Percentiles rank a stretch among this genome's conserved stretches.
Evolutionary conservation across 2,888 invertebrate genomes (phyloP).

Genomic region (Alcis repandata): DNA sequence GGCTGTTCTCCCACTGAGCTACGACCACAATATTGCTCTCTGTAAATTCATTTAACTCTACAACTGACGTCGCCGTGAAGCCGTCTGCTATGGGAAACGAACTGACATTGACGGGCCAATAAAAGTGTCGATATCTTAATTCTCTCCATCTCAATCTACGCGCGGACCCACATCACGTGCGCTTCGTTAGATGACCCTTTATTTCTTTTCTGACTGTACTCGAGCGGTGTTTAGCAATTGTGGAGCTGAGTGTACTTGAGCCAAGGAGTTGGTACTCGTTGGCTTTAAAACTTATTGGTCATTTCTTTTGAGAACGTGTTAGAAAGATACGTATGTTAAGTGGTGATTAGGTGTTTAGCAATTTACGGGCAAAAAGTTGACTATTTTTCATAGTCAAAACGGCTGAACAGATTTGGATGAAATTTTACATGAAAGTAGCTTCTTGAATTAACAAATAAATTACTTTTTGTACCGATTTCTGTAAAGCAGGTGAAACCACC

Average conservation of each 20-base stretch:
- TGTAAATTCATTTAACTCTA: too few species aligned
- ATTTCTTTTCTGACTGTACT: conserved; percentile 15
- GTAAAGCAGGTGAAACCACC: too few species aligned
- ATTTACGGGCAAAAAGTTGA: too few species aligned
- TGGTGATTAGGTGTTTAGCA: too few species aligned
- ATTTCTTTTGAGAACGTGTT: neutral
- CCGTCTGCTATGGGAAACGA: neutral
- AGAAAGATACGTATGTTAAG: neutral
- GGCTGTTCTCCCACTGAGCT: too few species aligned
- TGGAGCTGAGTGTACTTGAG: neutral
- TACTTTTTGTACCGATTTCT: too few species aligned
- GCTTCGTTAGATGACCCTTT: conserved; percentile 17
- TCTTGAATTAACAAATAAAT: too few species aligned
- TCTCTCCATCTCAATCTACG: conserved; percentile 10
- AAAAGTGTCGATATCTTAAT: conserved; percentile 25
- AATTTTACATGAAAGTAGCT: too few species aligned
- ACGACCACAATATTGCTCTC: too few species aligned
- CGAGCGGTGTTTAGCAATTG: neutral
- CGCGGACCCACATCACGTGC: conserved; percentile 21
- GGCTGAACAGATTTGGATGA: too few species aligned
- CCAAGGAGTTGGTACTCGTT: too few species aligned
- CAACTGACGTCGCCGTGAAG: neutral
- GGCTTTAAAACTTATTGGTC: neutral
- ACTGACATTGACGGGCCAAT: conserved; percentile 13
- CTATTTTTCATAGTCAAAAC: too few species aligned